phyloP scores from a whole-genome alignment of 2,888 invertebrate species.

The Caenorhabditis becei region DNA sequence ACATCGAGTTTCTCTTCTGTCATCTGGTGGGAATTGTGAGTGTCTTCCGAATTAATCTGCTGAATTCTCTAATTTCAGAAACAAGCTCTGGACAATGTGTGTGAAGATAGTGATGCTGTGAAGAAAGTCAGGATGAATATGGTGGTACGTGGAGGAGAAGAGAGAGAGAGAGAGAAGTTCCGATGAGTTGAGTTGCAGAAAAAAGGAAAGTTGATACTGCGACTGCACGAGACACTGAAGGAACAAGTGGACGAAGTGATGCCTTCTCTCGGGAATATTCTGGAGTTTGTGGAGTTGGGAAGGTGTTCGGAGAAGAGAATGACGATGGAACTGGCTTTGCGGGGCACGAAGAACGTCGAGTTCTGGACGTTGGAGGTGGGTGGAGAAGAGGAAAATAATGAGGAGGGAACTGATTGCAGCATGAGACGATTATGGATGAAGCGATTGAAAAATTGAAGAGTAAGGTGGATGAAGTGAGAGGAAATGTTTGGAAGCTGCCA shows the following conservation, averaged over 20 bases:
- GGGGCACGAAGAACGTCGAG: not conserved
- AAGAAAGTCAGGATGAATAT: not conserved
- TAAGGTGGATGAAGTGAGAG: not conserved
- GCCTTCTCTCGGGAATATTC: not conserved
- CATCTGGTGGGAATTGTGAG: conserved; percentile 26
- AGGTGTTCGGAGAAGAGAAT: not conserved
- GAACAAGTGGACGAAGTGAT: not conserved
- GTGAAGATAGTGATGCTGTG: not conserved
- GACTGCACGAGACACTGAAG: not conserved
- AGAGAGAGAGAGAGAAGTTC: not conserved
- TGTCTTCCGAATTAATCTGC: not conserved
- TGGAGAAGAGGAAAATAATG: not conserved
- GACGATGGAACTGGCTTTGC: not conserved
- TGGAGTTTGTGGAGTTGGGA: not conserved
- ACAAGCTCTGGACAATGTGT: conserved; percentile 8
- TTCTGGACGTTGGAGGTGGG: not conserved
- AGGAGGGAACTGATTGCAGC: not conserved
- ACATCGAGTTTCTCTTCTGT: conserved; percentile 16
- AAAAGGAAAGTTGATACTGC: not conserved
- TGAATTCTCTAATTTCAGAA: conserved; percentile 10
- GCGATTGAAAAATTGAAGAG: not conserved
- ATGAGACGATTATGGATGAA: not conserved
- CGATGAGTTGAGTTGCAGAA: too few species aligned
- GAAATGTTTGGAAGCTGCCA: not conserved
- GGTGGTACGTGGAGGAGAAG: not conserved